Evolutionary conservation across 1,140 invertebrate genomes (phyloP).

Genomic region (Gyrodactylus bullatarudis): DNA sequence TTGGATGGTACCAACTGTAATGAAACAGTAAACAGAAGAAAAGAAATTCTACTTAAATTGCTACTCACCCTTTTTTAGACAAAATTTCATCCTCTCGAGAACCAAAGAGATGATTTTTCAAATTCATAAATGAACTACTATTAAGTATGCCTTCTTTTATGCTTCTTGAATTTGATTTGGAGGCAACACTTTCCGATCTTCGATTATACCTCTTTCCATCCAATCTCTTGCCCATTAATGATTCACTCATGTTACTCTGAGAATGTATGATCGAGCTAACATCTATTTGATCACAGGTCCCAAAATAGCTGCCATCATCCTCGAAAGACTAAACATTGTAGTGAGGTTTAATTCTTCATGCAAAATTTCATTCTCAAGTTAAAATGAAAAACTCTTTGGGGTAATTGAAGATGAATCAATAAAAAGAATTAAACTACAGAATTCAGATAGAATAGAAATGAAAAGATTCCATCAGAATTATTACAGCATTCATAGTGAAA

Average conservation of each 20-base stretch:
- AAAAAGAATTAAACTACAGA: too few relatives aligned
- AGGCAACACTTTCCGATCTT: not conserved
- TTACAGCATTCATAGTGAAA: too few relatives aligned
- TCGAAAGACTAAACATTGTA: not conserved
- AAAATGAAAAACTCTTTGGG: too few relatives aligned
- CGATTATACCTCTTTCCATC: not conserved
- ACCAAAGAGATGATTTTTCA: not conserved
- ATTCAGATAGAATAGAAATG: too few relatives aligned
- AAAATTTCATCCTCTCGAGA: not conserved
- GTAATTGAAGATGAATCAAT: too few relatives aligned
- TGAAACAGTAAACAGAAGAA: not conserved
- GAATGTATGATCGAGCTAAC: not conserved
- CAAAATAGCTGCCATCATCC: not conserved
- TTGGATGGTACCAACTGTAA: not conserved
- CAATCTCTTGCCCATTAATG: not conserved
- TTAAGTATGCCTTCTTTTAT: not conserved
- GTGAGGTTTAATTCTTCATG: not conserved
- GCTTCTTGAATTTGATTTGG: not conserved
- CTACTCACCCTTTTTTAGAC: not conserved
- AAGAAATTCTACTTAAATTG: not conserved
- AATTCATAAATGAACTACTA: not conserved
- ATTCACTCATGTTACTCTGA: not conserved
- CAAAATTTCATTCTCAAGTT: too few relatives aligned
- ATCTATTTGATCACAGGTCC: not conserved
- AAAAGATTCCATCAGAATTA: too few relatives aligned